Evolutionary conservation across 2,888 invertebrate genomes (phyloP).

Genomic region (Yponomeuta plumbellus): DNA sequence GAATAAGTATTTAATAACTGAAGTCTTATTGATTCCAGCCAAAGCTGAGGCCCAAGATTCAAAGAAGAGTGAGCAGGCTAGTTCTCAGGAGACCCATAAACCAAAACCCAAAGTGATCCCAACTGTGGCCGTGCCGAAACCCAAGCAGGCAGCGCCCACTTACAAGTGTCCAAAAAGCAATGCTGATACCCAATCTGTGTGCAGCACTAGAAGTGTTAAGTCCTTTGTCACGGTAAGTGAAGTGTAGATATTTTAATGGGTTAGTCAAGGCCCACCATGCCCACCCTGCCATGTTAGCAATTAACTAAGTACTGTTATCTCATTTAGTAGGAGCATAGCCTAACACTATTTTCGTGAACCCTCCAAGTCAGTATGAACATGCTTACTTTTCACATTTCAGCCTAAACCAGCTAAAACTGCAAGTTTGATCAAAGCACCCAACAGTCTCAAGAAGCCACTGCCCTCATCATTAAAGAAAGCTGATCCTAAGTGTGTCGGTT

Average conservation of each 20-base stretch:
- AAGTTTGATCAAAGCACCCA: conserved; percentile 31
- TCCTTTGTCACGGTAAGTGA: conserved; percentile 60
- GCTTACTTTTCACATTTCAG: conserved; percentile 34
- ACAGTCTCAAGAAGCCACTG: conserved; percentile 40
- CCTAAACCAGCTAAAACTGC: conserved; percentile 49
- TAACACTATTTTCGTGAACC: too few relatives aligned
- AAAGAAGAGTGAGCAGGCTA: conserved; percentile 42
- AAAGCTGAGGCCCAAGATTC: conserved; percentile 24
- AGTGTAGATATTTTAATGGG: not conserved
- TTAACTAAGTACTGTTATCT: too few relatives aligned
- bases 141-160: conserved; percentile 11
- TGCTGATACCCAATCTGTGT: conserved; percentile 50
- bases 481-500: not conserved
- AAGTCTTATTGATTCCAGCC: not conserved
- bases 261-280: too few relatives aligned
- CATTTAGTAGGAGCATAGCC: too few relatives aligned
- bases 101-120: conserved; percentile 28
- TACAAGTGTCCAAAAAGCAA: conserved; percentile 21
- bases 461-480: conserved; percentile 14
- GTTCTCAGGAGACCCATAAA: conserved; percentile 31
- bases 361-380: too few relatives aligned
- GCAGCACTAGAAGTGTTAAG: conserved; percentile 54
- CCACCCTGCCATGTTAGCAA: too few relatives aligned
- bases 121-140: conserved; percentile 29
- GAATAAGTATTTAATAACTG: conserved; percentile 1